Percentiles rank a stretch among this genome's conserved stretches.
phyloP scores from a whole-genome alignment of 2,113 vertebrate species.

The Stercorarius parasiticus region DNA sequence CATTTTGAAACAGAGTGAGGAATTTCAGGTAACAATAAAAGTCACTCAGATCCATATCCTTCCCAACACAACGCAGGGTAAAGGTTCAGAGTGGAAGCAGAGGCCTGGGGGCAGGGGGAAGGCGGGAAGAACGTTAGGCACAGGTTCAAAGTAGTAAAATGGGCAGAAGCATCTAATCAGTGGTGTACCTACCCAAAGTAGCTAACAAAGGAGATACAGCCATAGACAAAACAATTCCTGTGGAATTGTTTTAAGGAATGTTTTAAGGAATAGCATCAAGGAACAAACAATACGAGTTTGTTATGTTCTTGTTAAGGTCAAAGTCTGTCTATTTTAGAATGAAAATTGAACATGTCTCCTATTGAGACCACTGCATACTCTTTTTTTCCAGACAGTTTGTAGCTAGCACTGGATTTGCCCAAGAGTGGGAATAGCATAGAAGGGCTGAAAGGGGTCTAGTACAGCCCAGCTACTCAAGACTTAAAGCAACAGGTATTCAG shows the following conservation, averaged over 20 bases:
- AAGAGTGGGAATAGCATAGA: background rate
- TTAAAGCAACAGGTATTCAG: background rate
- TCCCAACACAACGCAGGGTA: background rate
- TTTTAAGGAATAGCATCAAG: background rate
- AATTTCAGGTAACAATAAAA: background rate
- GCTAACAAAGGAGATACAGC: background rate
- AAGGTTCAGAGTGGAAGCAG: background rate
- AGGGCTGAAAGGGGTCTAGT: background rate
- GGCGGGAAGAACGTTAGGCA: background rate
- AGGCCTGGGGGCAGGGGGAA: background rate
- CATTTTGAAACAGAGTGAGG: background rate
- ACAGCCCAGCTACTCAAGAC: background rate
- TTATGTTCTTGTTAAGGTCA: background rate
- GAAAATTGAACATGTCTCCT: background rate
- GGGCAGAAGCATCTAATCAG: background rate
- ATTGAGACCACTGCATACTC: background rate
- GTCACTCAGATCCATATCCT: background rate
- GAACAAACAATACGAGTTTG: background rate
- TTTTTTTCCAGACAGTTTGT: background rate
- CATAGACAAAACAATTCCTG: background rate
- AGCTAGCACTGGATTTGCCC: background rate
- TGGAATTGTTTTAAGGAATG: background rate
- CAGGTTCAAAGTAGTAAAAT: background rate
- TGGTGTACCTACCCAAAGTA: background rate
- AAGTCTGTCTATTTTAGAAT: background rate